Base-by-base conservation (phyloP, 2,797 vertebrate genomes). In the Clarias pachynema region DNA sequence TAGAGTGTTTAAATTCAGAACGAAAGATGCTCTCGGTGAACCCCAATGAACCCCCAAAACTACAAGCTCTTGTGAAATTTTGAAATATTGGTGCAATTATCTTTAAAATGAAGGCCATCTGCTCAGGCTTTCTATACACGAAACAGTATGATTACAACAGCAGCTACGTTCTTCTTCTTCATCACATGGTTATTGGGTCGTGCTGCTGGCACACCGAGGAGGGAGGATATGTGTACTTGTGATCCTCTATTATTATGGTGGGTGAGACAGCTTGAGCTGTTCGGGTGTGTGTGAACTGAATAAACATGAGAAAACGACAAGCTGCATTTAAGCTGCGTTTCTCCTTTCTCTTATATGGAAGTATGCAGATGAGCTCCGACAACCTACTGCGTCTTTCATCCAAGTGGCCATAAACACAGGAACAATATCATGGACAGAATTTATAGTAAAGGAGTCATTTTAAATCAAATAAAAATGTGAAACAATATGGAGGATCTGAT, bases 181-280 rank as follows among this genome's bases (percentile, higher is more conserved):
- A 31, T 53, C 59, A 66, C 77, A 69, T 60, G 70, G 60, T 53
- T 80, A 34, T 68, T 65, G 57, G 78, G 73, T 87, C 75, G 56
- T 79, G 69, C 75, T 68, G 82, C 53, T 79, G 69, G 68, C 69
- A 53, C 85, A 68, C 9, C 15, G n/a, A 80, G 79, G 69, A 65
- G 80, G 86, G 74, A 65, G 70, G 73, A 60, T 18, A 65, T 29
- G 72, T 20, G 18, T 77, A 66, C 70, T 66, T 75, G 84, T 44
- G 37, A 78, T 80, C 83, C 68, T n/a, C 65, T 77, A 74, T 75
- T 77, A 86, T 81, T 31, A 83, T 77, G 83, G 80, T 2, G 49
- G 78, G 62, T 68, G 87, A 85, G 89, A 87, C 82, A 83, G 89
- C 75, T 68, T 85, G 84, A 85, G 87, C 85, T 60, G 83, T 70